phyloP scores from a whole-genome alignment of 2,113 vertebrate genomes.

The Coracopsis vasa region DNA sequence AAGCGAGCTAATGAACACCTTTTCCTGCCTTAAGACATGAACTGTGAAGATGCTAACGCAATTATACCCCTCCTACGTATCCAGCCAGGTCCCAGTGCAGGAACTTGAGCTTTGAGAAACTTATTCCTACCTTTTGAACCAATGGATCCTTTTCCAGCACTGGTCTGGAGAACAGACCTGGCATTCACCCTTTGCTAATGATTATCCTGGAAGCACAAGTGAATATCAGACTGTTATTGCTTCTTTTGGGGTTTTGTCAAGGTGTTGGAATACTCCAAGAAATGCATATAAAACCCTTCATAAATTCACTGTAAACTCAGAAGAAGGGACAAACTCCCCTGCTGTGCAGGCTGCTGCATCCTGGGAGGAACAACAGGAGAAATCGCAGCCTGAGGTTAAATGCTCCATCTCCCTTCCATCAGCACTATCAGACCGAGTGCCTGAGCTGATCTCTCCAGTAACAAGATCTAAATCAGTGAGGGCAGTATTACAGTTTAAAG shows the following conservation, averaged over 20 bases:
- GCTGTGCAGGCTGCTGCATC: neutral
- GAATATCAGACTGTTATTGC: neutral
- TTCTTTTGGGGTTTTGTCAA: neutral
- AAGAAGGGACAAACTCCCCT: neutral
- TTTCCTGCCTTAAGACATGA: neutral
- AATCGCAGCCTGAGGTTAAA: neutral
- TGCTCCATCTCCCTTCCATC: neutral
- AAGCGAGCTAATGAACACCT: neutral
- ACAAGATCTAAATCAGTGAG: slow-evolving; percentile 24
- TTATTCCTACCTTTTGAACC: neutral
- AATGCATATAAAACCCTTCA: neutral
- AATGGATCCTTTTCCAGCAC: neutral
- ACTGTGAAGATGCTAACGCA: neutral
- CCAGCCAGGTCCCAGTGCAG: neutral
- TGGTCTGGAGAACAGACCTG: neutral
- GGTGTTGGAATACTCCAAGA: neutral
- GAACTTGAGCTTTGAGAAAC: neutral
- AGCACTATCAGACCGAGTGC: neutral
- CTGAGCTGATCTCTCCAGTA: neutral
- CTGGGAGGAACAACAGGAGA: neutral
- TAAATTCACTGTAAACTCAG: neutral
- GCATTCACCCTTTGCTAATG: neutral
- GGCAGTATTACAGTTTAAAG: slow-evolving; percentile 25
- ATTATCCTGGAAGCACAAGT: neutral
- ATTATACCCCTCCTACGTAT: neutral